Evolutionary conservation across 2,797 vertebrate species (phyloP).

Genomic region (Sciurus vulgaris): DNA sequence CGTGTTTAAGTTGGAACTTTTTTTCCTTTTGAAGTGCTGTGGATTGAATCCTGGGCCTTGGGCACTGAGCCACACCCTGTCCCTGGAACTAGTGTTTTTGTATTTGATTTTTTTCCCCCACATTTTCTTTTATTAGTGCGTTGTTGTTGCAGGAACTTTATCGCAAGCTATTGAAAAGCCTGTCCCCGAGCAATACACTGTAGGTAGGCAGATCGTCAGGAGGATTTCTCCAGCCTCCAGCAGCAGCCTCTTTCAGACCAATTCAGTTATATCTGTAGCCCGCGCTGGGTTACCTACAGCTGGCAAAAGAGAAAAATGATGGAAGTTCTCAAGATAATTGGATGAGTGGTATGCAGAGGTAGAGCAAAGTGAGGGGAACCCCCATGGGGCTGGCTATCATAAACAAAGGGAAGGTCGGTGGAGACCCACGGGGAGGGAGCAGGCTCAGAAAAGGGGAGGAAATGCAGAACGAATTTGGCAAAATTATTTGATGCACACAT

Average conservation of each 20-base stretch:
- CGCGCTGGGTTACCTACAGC: constrained; percentile 73
- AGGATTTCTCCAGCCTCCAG: constrained; percentile 68
- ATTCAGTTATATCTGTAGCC: constrained; percentile 68
- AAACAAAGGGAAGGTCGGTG: too few relatives aligned
- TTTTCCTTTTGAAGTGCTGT: neutral
- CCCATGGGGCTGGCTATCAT: too few relatives aligned
- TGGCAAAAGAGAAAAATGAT: constrained; percentile 64
- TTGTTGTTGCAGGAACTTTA: neutral
- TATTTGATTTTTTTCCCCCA: too few relatives aligned
- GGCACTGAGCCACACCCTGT: neutral
- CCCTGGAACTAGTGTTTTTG: too few relatives aligned
- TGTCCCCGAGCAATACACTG: constrained; percentile 20
- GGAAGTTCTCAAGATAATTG: neutral
- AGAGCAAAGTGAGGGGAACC: too few relatives aligned
- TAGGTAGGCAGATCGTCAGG: constrained; percentile 8
- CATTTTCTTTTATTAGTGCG: too few relatives aligned
- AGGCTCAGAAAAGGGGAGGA: too few relatives aligned
- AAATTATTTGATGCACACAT: too few relatives aligned
- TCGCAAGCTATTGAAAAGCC: constrained; percentile 58
- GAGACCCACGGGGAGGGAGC: too few relatives aligned
- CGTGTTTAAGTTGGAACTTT: neutral
- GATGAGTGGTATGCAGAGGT: neutral
- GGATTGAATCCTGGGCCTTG: neutral
- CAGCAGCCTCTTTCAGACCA: neutral
- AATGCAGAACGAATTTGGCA: too few relatives aligned